Conservation (phyloP, 1,140 invertebrate species). For the Zeugodacus cucurbitae region DNA sequence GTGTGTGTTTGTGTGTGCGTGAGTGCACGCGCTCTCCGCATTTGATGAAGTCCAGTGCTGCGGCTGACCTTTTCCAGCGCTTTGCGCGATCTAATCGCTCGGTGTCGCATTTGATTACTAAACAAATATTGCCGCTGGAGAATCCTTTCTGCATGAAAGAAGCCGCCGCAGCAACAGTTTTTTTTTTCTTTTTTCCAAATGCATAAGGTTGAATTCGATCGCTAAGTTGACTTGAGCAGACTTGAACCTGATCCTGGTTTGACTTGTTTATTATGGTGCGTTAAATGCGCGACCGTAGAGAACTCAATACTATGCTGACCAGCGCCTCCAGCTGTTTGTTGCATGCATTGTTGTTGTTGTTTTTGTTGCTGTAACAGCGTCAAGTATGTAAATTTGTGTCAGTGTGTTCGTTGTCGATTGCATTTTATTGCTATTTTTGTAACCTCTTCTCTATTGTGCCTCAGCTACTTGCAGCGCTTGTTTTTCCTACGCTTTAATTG, state of each 20-base stretch:
- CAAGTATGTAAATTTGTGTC: background rate
- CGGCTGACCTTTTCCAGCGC: slow-evolving; percentile 28
- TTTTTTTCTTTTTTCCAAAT: too few species aligned
- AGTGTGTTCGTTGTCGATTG: background rate
- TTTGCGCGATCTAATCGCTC: slow-evolving; percentile 24
- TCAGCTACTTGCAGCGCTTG: background rate
- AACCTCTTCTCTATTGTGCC: slow-evolving; percentile 10
- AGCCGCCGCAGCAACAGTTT: background rate
- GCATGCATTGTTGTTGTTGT: too few species aligned
- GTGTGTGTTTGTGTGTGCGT: background rate
- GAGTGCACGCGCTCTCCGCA: background rate
- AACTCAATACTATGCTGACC: background rate
- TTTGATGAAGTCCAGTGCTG: slow-evolving; percentile 18
- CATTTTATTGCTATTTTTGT: slow-evolving; percentile 40
- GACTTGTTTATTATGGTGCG: slow-evolving; percentile 35
- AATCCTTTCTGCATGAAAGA: slow-evolving; percentile 6
- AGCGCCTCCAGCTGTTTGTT: background rate
- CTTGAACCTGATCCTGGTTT: slow-evolving; percentile 27
- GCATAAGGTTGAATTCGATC: slow-evolving; percentile 16
- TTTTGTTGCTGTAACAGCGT: background rate
- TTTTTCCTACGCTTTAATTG: background rate
- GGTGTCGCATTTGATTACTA: slow-evolving; percentile 35
- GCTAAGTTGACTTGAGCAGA: background rate
- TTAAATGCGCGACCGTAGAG: background rate
- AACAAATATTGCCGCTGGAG: slow-evolving; percentile 4